phyloP scores from a whole-genome alignment of 1,140 invertebrate genomes.

The Heliconius melpomene region DNA sequence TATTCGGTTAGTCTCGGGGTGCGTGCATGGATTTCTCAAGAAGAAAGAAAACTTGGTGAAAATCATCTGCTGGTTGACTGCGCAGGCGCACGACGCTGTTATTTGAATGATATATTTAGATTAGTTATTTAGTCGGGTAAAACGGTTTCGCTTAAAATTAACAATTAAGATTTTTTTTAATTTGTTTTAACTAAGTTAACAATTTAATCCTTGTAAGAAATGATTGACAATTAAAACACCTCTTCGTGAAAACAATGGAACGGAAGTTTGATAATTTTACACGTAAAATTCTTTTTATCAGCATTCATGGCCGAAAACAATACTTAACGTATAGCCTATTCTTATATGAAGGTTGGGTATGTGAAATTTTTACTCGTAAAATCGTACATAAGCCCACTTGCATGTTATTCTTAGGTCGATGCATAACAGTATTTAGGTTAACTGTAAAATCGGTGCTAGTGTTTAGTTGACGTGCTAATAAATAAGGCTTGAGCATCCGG shows the following conservation, averaged over 20 bases:
- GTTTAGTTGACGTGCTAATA: background rate
- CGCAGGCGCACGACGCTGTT: constrained; percentile 38
- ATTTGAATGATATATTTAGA: constrained; percentile 29
- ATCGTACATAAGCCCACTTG: constrained; percentile 4
- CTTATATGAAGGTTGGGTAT: constrained; percentile 41
- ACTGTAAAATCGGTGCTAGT: background rate
- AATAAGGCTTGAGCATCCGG: constrained; percentile 16
- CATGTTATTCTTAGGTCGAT: background rate
- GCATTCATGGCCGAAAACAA: constrained; percentile 43
- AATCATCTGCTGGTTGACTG: constrained; percentile 66
- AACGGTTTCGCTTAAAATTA: background rate
- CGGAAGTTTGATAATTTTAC: constrained; percentile 51
- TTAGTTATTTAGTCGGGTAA: background rate
- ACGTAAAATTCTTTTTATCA: constrained; percentile 38
- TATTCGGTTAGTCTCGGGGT: constrained; percentile 65
- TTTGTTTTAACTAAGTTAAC: no score
- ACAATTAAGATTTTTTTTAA: background rate
- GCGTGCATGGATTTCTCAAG: constrained; percentile 72
- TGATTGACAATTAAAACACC: constrained; percentile 41
- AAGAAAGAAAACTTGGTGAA: constrained; percentile 74
- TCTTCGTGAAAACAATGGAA: constrained; percentile 46
- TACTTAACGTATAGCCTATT: constrained; percentile 34
- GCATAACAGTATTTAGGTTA: constrained; percentile 3
- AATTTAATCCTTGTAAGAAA: background rate
- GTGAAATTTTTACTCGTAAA: constrained; percentile 14